Conservation (phyloP, 2,797 vertebrate species). For the Lophotriccus pileatus region DNA sequence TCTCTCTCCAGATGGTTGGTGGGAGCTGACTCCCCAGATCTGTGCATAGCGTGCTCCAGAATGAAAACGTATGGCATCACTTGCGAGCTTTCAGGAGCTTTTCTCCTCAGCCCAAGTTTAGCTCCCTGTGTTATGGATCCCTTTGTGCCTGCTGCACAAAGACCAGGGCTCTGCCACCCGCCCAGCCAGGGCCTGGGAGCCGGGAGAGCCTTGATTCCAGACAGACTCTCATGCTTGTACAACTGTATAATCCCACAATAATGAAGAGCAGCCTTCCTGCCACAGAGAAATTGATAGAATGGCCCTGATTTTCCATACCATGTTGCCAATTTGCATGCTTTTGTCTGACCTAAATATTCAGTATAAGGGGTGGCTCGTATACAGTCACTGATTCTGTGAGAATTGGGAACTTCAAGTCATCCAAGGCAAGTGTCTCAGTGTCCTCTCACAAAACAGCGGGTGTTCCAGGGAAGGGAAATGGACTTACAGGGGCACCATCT, state of each 20-base stretch:
- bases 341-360: constrained; percentile 12
- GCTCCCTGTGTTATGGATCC: constrained; percentile 47
- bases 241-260: neutral
- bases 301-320: neutral
- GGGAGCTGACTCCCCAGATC: constrained; percentile 68
- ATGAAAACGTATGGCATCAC: constrained; percentile 67
- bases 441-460: neutral
- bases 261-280: neutral
- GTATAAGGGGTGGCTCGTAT: neutral
- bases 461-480: neutral
- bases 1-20: constrained; percentile 73
- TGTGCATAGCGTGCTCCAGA: constrained; percentile 64
- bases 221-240: constrained; percentile 18
- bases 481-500: neutral
- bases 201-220: constrained; percentile 25
- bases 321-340: neutral
- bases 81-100: constrained; percentile 63
- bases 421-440: neutral
- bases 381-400: neutral
- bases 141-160: constrained; percentile 34
- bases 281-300: neutral
- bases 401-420: neutral
- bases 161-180: neutral
- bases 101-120: constrained; percentile 55
- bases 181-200: constrained; percentile 15